Evolutionary conservation across 1,140 invertebrate species (phyloP).

Genomic region (Achroia grisella): DNA sequence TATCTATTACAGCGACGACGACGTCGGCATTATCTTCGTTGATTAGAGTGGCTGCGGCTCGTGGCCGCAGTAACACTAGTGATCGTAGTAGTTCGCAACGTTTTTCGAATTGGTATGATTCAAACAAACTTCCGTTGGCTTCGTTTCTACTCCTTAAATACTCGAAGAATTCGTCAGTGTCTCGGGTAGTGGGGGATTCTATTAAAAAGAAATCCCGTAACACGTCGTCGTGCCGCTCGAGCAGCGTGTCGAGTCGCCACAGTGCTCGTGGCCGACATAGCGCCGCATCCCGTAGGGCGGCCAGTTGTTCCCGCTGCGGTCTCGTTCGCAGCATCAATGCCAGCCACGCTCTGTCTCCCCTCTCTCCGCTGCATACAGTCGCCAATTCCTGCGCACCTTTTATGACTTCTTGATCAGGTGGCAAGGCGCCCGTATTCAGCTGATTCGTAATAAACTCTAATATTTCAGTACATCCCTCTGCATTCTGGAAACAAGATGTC

Average conservation of each 20-base stretch:
- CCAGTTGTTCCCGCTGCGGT: constrained; percentile 17
- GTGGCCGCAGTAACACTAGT: constrained; percentile 38
- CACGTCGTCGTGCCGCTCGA: constrained; percentile 31
- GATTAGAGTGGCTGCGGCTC: constrained; percentile 40
- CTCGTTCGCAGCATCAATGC: constrained; percentile 24
- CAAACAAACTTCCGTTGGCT: constrained; percentile 12
- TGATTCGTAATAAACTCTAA: constrained; percentile 51
- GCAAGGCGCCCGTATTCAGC: constrained; percentile 37
- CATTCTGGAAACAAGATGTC: no score
- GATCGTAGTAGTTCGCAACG: neutral
- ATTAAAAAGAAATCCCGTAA: constrained; percentile 53
- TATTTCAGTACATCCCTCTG: constrained; percentile 37
- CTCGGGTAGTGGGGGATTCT: constrained; percentile 30
- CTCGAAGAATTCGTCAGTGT: constrained; percentile 59
- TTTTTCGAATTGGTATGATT: neutral
- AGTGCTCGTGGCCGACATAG: constrained; percentile 33
- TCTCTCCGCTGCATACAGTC: constrained; percentile 21
- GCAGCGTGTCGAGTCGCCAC: constrained; percentile 36
- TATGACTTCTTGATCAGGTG: constrained; percentile 42
- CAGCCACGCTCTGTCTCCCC: constrained; percentile 43
- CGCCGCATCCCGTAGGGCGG: constrained; percentile 10
- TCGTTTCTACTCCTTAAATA: constrained; percentile 36
- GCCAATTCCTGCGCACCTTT: constrained; percentile 28
- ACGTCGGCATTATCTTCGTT: constrained; percentile 31
- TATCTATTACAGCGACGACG: constrained; percentile 22